Conservation (phyloP, 2,797 vertebrate species). For the Rhinella marina region DNA sequence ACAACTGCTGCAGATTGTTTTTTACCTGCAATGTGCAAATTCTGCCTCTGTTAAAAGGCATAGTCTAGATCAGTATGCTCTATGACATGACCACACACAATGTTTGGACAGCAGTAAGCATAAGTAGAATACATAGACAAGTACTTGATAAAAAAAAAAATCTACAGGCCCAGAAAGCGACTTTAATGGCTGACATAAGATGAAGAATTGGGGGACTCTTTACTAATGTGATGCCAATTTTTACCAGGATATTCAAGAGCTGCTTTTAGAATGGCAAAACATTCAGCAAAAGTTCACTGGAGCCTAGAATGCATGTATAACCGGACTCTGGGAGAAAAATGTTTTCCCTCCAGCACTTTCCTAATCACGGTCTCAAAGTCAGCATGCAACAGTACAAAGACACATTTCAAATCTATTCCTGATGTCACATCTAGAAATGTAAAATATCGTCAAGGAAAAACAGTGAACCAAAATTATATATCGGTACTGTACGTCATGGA, state of each 20-base stretch:
- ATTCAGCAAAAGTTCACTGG: not conserved
- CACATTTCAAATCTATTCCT: not conserved
- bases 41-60: too few species aligned
- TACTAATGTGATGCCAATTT: not conserved
- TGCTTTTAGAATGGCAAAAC: not conserved
- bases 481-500: too few species aligned
- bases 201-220: not conserved
- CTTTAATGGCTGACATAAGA: too few species aligned
- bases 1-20: too few species aligned
- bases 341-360: not conserved
- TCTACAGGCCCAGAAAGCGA: too few species aligned
- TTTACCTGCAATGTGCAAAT: too few species aligned
- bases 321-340: not conserved
- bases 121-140: too few species aligned
- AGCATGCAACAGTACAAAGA: not conserved
- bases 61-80: too few species aligned
- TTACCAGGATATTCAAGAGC: not conserved
- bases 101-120: too few species aligned
- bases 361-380: not conserved
- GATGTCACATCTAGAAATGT: not conserved
- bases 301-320: not conserved
- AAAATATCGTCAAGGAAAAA: not conserved
- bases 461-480: too few species aligned
- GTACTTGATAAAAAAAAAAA: too few species aligned
- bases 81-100: too few species aligned